Percentiles rank a stretch among this genome's conserved stretches.
Evolutionary conservation across 2,888 invertebrate species (phyloP).

Genomic region (Heliconius cydno): DNA sequence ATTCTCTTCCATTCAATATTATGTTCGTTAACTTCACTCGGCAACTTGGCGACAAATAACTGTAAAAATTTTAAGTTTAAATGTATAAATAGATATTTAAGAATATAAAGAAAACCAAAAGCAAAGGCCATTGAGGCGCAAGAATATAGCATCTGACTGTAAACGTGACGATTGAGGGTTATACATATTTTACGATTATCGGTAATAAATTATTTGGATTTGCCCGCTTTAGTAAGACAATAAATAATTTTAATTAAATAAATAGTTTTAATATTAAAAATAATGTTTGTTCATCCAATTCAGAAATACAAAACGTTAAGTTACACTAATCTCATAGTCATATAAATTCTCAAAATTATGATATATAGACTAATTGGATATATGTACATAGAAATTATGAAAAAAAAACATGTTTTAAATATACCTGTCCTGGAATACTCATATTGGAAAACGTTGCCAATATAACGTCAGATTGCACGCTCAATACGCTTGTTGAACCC

Average conservation of each 20-base stretch:
- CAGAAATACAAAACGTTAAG: not conserved
- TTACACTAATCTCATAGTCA: no score
- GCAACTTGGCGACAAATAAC: conserved; percentile 74
- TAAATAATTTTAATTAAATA: no score
- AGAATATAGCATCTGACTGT: not conserved
- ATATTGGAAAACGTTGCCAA: conserved; percentile 78
- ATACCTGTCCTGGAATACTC: conserved; percentile 74
- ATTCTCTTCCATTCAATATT: conserved; percentile 65
- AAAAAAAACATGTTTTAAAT: not conserved
- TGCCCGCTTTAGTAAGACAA: no score
- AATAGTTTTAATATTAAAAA: not conserved
- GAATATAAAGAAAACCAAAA: not conserved
- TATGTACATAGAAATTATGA: no score
- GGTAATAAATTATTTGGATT: not conserved
- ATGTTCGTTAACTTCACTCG: conserved; percentile 64
- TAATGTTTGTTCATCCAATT: not conserved
- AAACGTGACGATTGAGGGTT: no score
- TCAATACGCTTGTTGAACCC: conserved; percentile 80
- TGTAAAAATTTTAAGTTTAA: conserved; percentile 49
- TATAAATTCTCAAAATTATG: no score
- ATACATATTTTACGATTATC: not conserved
- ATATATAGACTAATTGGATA: no score
- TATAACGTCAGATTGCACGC: conserved; percentile 78
- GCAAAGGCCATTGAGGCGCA: no score
- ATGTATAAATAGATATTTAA: not conserved